A percentile compares a stretch with the other conserved stretches of the same genome.
phyloP scores from a whole-genome alignment of 2,113 vertebrate species.

The pig (Sus scrofa) region DNA sequence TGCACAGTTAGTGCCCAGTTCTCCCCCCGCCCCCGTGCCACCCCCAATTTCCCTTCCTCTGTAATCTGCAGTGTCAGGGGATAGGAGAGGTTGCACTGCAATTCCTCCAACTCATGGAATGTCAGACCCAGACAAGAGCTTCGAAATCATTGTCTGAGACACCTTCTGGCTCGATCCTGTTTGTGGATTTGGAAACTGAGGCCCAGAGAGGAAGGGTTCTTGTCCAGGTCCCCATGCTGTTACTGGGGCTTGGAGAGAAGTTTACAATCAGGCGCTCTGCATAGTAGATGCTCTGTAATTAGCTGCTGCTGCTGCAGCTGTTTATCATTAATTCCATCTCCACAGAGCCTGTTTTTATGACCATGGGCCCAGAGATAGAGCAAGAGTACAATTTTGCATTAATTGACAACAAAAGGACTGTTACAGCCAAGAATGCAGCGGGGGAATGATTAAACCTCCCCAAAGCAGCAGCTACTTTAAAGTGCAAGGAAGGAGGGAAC shows the following conservation, averaged over 20 bases:
- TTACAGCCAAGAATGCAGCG: not conserved
- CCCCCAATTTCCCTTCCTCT: not conserved
- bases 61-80: not conserved
- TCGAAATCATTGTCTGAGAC: not conserved
- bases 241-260: not conserved
- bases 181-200: constrained; percentile 44
- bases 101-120: not conserved
- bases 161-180: not conserved
- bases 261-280: not conserved
- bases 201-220: not conserved
- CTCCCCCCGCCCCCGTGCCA: not conserved
- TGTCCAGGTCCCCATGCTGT: not conserved
- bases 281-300: not conserved
- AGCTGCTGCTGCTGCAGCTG: constrained; percentile 4
- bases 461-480: not conserved
- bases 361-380: not conserved
- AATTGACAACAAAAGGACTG: not conserved
- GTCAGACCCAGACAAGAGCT: not conserved
- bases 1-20: not conserved
- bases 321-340: not conserved
- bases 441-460: not conserved
- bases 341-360: constrained; percentile 15
- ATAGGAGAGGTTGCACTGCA: not conserved
- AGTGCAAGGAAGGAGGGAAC: not conserved
- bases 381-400: not conserved